A percentile compares a stretch with the other conserved stretches of the same genome.
These are phyloP conservation scores for Cavia aperea DNA, from an alignment of 2,113 vertebrate species.

Conservation along the genomic window DNA sequence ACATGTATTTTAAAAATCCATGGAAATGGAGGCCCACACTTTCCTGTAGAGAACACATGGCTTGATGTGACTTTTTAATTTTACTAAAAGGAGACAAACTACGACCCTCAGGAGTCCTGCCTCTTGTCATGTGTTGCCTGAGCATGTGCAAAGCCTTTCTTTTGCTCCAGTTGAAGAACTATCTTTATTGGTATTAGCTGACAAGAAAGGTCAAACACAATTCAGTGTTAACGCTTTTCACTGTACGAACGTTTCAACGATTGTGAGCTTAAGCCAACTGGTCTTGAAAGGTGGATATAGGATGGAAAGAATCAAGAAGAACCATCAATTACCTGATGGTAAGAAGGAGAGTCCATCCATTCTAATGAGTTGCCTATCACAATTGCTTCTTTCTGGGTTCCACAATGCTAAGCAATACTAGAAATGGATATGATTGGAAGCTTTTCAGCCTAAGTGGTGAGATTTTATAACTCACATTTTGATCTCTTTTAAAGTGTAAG, in stretches of 20 bases:
- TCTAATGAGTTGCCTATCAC: background rate
- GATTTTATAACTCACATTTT: slow-evolving; percentile 63
- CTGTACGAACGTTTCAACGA: background rate
- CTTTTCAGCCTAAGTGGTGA: slow-evolving; percentile 57
- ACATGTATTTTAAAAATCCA: background rate
- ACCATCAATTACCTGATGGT: background rate
- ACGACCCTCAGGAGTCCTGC: background rate
- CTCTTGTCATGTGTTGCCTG: slow-evolving; percentile 52
- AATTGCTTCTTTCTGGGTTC: slow-evolving; percentile 51
- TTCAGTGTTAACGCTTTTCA: slow-evolving; percentile 19
- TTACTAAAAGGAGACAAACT: slow-evolving; percentile 11
- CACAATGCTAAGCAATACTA: slow-evolving; percentile 59
- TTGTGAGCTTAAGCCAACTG: background rate
- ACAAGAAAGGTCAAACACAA: slow-evolving; percentile 34
- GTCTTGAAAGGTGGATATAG: background rate
- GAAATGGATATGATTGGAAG: slow-evolving; percentile 56
- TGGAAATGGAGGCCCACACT: slow-evolving; percentile 19
- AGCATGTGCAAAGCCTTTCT: slow-evolving; percentile 58
- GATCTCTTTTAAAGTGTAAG: slow-evolving; percentile 73
- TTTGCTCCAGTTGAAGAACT: slow-evolving; percentile 35
- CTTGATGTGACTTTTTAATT: slow-evolving; percentile 18
- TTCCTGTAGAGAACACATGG: slow-evolving; percentile 36
- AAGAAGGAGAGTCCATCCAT: background rate
- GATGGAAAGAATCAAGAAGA: slow-evolving; percentile 10
- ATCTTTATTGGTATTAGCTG: slow-evolving; percentile 11